Base-by-base conservation (phyloP, 2,113 vertebrate genomes). In the Grammomys surdaster region DNA sequence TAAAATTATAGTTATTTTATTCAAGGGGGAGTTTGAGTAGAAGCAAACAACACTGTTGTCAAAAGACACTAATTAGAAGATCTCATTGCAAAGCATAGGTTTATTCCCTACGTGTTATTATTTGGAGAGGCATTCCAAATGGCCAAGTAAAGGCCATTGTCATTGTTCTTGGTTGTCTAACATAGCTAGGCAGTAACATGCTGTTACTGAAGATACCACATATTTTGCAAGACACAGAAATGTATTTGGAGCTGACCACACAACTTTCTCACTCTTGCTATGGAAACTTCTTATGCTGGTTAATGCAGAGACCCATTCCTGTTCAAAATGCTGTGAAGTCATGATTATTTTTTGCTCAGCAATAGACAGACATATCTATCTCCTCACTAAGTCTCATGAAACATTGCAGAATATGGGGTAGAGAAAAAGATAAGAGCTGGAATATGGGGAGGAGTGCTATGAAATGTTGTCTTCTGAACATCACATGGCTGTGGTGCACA, bases 351-450 rank as follows among this genome's bases (percentile, higher is more conserved):
- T 4, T 20, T 26, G 56, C 40, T 63, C n/a, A 84, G 22, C 36
- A n/a, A 43, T 22, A 81, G 11, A 12, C 22, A 26, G 36, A 60
- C 22, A 40, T 0, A 10, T 5, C 11, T 28, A 16, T 17, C 0
- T 22, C 22, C 22, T 28, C n/a, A 26, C 24, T 16, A 28, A 63
- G 81, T 16, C 56, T 84, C 81, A 84, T 24, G 56, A 13, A 43
- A 40, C 56, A 63, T 84, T 54, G 11, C 13, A 16, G 24, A 84
- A 63, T 56, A 28, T 11, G 20, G 36, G 5, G 4, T 14, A 6
- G 20, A 40, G 2, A 26, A 40, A 22, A 40, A 82, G 26, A 22
- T 16, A 16, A 58, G 33, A n/a, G 31, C 11, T 17, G 13, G 56
- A 16, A n/a, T 26, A 9, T 63, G n/a, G 12, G 13, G n/a, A 26